phyloP scores from a whole-genome alignment of 2,113 vertebrate species.

The Carettochelys insculpta region DNA sequence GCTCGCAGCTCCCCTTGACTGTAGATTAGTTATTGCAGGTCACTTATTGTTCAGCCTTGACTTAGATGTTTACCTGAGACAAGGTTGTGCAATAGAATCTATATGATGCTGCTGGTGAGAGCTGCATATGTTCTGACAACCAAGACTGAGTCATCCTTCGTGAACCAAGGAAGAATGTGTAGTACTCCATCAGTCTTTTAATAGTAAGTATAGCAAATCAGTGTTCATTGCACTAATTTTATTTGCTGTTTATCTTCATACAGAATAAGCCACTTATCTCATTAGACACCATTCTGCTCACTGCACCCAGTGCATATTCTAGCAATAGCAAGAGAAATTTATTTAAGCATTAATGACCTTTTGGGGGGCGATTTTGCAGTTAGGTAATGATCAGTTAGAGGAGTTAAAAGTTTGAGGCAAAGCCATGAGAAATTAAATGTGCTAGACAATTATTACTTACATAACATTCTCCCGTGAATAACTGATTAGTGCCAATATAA shows the following conservation, averaged over 20 bases:
- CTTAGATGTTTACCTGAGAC: background rate
- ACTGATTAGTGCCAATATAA: slow-evolving; percentile 14
- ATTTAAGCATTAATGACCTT: slow-evolving; percentile 45
- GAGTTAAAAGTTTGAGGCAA: slow-evolving; percentile 45
- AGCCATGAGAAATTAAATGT: slow-evolving; percentile 46
- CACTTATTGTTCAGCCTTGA: too few relatives aligned
- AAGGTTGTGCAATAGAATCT: background rate
- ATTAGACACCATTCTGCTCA: slow-evolving; percentile 8
- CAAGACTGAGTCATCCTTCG: background rate
- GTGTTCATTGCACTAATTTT: slow-evolving; percentile 33
- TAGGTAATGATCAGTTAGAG: slow-evolving; percentile 40
- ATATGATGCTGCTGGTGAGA: slow-evolving; percentile 15
- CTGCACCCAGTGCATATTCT: background rate
- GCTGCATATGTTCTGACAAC: background rate
- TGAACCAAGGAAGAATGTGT: background rate
- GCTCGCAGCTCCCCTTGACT: too few relatives aligned
- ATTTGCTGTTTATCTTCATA: background rate
- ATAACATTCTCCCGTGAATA: background rate
- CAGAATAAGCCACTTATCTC: slow-evolving; percentile 10
- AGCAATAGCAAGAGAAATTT: slow-evolving; percentile 43
- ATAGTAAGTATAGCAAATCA: slow-evolving; percentile 15
- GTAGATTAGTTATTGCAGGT: too few relatives aligned
- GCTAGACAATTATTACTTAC: slow-evolving; percentile 19
- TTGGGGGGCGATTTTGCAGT: slow-evolving; percentile 40
- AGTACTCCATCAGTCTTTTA: slow-evolving; percentile 28